A percentile compares a stretch with the other conserved stretches of the same genome.
Conservation (phyloP, 2,797 vertebrate species). For the Botia kubotai region DNA sequence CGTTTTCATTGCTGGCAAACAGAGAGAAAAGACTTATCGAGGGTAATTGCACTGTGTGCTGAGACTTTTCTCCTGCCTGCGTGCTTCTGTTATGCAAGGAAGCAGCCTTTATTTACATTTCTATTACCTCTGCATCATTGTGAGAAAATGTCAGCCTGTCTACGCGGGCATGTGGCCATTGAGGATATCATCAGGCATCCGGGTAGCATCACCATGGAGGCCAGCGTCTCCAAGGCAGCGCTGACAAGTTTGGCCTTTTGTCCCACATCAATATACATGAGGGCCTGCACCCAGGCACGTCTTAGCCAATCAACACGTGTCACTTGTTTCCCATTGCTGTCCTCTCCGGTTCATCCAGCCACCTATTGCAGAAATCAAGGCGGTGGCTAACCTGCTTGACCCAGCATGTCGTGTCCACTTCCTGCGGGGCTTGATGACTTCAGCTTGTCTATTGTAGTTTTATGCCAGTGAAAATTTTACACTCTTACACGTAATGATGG, state of each 20-base stretch:
- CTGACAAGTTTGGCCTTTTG: slow-evolving; percentile 55
- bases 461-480: slow-evolving; percentile 15
- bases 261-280: slow-evolving; percentile 48
- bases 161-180: slow-evolving; percentile 26
- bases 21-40: slow-evolving; percentile 51
- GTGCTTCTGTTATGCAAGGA: slow-evolving; percentile 36
- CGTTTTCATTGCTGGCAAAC: slow-evolving; percentile 56
- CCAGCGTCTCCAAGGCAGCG: slow-evolving; percentile 52
- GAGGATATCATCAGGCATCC: slow-evolving; percentile 46
- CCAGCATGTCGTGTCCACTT: slow-evolving; percentile 59
- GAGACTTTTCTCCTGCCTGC: slow-evolving; percentile 22
- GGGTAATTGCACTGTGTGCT: slow-evolving; percentile 64
- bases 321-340: slow-evolving; percentile 57
- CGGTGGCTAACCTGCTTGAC: slow-evolving; percentile 62
- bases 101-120: slow-evolving; percentile 65
- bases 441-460: slow-evolving; percentile 15
- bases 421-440: slow-evolving; percentile 36
- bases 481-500: neutral
- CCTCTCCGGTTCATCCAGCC: slow-evolving; percentile 55
- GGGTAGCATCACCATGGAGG: slow-evolving; percentile 29
- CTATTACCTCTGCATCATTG: slow-evolving; percentile 64
- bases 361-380: slow-evolving; percentile 53
- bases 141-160: slow-evolving; percentile 64
- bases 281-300: slow-evolving; percentile 42
- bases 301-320: slow-evolving; percentile 60